These are phyloP conservation scores for Xiphorhynchus erythropygius DNA, from an alignment of 2,797 vertebrate genomes.

Conservation along the genomic window DNA sequence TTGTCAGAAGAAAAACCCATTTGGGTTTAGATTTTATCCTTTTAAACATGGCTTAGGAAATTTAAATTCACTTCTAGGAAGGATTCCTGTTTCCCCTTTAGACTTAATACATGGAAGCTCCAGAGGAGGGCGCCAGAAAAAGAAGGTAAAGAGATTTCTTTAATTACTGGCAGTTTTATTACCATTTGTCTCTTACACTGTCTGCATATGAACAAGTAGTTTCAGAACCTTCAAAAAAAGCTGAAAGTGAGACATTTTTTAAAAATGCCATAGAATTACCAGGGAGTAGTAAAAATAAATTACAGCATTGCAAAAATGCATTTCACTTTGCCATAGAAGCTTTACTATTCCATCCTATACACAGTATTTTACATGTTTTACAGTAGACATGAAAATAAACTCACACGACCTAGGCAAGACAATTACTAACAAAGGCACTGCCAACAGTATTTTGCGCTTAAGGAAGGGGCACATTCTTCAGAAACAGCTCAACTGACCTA, in stretches of 20 bases:
- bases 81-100: background rate
- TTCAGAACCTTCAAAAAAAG: constrained; percentile 55
- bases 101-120: background rate
- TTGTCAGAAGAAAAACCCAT: background rate
- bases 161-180: constrained; percentile 52
- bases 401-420: constrained; percentile 39
- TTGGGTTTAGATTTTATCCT: background rate
- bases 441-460: constrained; percentile 58
- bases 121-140: background rate
- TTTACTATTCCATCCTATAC: constrained; percentile 70
- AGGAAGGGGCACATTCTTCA: background rate
- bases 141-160: background rate
- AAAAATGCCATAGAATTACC: constrained; percentile 53
- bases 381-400: constrained; percentile 50
- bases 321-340: constrained; percentile 72
- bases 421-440: constrained; percentile 75
- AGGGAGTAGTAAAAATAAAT: constrained; percentile 73
- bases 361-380: constrained; percentile 65
- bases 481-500: background rate
- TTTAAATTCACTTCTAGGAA: background rate
- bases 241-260: constrained; percentile 39
- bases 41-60: background rate
- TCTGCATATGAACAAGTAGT: constrained; percentile 30
- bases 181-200: constrained; percentile 9
- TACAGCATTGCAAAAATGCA: constrained; percentile 72